A percentile compares a stretch with the other conserved stretches of the same genome.
phyloP scores from a whole-genome alignment of 92 coral and sea anemone species.

The Heliopora coerulea region DNA sequence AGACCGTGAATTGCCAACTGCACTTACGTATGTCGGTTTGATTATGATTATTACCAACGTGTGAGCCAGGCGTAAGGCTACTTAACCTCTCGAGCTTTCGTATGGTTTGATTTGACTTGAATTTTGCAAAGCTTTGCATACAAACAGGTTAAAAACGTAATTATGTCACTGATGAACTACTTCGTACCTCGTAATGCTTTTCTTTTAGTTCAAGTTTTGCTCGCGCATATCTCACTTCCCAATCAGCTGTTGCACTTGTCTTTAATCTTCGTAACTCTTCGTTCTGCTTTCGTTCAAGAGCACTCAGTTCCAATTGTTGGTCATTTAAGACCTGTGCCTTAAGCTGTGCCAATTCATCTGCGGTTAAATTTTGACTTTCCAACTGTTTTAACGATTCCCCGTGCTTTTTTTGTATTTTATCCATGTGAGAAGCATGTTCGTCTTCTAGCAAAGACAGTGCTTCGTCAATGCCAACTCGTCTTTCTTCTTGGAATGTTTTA shows the following conservation, averaged over 20 bases:
- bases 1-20: too few species aligned
- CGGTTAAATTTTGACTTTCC: constrained; percentile 63
- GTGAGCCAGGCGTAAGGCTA: too few species aligned
- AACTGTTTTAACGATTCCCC: constrained; percentile 71
- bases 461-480: constrained; percentile 93
- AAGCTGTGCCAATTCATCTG: constrained; percentile 81
- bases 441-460: constrained; percentile 94
- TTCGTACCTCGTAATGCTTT: constrained; percentile 85
- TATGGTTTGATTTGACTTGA: too few species aligned
- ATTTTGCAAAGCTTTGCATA: too few species aligned
- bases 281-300: constrained; percentile 79
- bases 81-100: too few species aligned
- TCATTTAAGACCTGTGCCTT: constrained; percentile 87
- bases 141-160: not conserved
- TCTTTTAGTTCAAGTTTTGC: constrained; percentile 95
- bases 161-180: not conserved
- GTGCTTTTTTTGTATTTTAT: constrained; percentile 71
- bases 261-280: constrained; percentile 83
- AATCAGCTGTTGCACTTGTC: constrained; percentile 83
- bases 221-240: constrained; percentile 98
- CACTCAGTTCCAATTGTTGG: constrained; percentile 90
- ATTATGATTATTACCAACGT: too few species aligned
- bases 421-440: constrained; percentile 77
- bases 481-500: constrained; percentile 84
- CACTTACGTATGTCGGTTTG: too few species aligned